phyloP scores from a whole-genome alignment of 2,888 invertebrate species.

The Latrodectus hesperus region DNA sequence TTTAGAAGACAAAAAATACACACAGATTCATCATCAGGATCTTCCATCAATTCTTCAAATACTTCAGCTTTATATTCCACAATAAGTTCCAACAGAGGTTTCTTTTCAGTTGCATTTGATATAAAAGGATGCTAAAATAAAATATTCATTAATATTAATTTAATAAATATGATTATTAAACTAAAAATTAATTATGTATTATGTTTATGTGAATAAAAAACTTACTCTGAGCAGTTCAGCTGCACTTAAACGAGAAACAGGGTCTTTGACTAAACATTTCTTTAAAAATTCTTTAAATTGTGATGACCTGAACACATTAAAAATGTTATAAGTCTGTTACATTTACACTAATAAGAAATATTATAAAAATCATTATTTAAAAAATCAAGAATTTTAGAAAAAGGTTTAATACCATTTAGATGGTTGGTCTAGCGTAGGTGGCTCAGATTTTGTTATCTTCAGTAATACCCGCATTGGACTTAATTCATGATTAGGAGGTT shows the following conservation, averaged over 20 bases:
- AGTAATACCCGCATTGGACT: slow-evolving; percentile 98
- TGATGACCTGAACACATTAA: slow-evolving; percentile 74
- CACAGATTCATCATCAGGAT: slow-evolving; percentile 70
- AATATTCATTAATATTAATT: neutral
- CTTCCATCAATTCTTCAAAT: slow-evolving; percentile 83
- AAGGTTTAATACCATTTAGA: slow-evolving; percentile 76
- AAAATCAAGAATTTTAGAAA: neutral
- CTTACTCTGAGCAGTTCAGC: slow-evolving; percentile 84
- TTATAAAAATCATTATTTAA: neutral
- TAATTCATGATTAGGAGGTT: slow-evolving; percentile 99
- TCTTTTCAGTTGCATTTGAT: slow-evolving; percentile 83
- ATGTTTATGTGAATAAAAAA: neutral
- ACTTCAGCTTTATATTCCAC: slow-evolving; percentile 98
- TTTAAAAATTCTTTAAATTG: slow-evolving; percentile 94
- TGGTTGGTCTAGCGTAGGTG: slow-evolving; percentile 93
- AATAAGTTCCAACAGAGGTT: slow-evolving; percentile 90
- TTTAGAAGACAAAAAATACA: slow-evolving; percentile 1
- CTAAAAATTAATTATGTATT: neutral
- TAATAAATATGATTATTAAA: neutral
- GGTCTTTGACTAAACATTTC: slow-evolving; percentile 93
- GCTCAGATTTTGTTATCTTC: slow-evolving; percentile 98
- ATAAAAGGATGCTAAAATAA: slow-evolving; percentile 86
- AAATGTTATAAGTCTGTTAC: neutral
- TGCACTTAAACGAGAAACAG: slow-evolving; percentile 88
- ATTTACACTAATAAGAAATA: neutral